Conservation (phyloP, 2,113 vertebrate genomes). For the Sminthopsis crassicaudata region DNA sequence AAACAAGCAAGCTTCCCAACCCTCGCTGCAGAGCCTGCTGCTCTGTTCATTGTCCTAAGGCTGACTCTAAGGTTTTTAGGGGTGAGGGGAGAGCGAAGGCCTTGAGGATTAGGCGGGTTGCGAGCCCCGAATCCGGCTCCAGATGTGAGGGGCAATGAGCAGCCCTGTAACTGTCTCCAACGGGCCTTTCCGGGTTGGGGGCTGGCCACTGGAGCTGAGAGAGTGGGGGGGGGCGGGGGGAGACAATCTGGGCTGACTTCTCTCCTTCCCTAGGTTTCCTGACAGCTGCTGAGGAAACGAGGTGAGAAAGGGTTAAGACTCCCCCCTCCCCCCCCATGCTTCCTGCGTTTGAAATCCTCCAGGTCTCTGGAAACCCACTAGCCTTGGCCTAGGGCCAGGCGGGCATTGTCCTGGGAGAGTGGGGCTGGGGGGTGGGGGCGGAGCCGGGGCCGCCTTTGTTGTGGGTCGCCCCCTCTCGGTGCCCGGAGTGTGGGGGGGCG, state of each 20-base stretch:
- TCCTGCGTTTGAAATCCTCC: conserved; percentile 74
- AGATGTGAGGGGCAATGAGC: not conserved
- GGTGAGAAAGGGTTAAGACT: conserved; percentile 69
- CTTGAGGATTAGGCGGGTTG: not conserved
- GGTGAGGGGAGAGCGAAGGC: not conserved
- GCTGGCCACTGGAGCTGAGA: no score
- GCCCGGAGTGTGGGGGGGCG: conserved; percentile 43
- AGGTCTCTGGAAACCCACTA: conserved; percentile 62
- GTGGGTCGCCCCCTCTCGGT: conserved; percentile 66
- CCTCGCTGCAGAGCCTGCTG: not conserved
- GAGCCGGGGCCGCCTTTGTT: conserved; percentile 60
- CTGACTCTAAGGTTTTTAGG: no score
- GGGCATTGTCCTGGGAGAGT: conserved; percentile 70
- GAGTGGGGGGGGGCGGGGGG: not conserved
- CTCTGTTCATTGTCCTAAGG: no score
- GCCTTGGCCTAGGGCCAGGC: conserved; percentile 64
- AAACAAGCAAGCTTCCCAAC: not conserved
- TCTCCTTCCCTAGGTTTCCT: conserved; percentile 12
- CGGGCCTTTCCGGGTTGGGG: not conserved
- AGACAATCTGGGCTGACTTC: not conserved
- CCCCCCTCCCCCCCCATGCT: conserved; percentile 58
- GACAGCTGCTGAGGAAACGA: conserved; percentile 54
- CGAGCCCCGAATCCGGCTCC: conserved; percentile 7
- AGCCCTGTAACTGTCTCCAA: no score
- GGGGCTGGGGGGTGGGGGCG: conserved; percentile 27